Evolutionary conservation across 2,113 vertebrate genomes (phyloP).

Genomic region (Pterocles orientalis): DNA sequence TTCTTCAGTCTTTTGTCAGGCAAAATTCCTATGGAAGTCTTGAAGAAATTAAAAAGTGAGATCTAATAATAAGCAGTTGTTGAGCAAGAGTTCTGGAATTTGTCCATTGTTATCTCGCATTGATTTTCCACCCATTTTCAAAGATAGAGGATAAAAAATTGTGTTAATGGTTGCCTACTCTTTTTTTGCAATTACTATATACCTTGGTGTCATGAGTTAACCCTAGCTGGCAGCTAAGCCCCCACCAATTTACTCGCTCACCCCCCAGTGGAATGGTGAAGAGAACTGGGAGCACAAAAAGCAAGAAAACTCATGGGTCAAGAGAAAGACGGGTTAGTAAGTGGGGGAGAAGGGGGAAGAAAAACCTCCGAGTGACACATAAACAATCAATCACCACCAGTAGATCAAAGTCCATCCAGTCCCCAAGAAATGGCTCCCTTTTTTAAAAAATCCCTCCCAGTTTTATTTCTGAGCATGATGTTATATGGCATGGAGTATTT

Average conservation of each 20-base stretch:
- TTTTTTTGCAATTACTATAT: background rate
- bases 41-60: background rate
- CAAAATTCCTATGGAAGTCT: background rate
- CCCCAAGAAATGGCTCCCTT: background rate
- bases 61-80: background rate
- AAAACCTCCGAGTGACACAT: fast-evolving
- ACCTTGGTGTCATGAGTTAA: background rate
- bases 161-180: background rate
- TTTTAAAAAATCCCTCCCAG: background rate
- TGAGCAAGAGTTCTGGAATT: background rate
- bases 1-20: background rate
- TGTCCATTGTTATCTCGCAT: background rate
- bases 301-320: background rate
- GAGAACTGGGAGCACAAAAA: background rate
- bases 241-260: fast-evolving
- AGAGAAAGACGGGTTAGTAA: background rate
- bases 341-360: fast-evolving
- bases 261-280: fast-evolving
- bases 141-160: background rate
- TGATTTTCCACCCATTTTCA: background rate
- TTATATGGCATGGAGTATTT: background rate
- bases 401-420: background rate
- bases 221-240: background rate
- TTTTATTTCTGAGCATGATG: background rate
- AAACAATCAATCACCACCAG: background rate